These are phyloP conservation scores for Denticeps clupeoides DNA, from an alignment of 2,797 vertebrate genomes.

Conservation along the genomic window DNA sequence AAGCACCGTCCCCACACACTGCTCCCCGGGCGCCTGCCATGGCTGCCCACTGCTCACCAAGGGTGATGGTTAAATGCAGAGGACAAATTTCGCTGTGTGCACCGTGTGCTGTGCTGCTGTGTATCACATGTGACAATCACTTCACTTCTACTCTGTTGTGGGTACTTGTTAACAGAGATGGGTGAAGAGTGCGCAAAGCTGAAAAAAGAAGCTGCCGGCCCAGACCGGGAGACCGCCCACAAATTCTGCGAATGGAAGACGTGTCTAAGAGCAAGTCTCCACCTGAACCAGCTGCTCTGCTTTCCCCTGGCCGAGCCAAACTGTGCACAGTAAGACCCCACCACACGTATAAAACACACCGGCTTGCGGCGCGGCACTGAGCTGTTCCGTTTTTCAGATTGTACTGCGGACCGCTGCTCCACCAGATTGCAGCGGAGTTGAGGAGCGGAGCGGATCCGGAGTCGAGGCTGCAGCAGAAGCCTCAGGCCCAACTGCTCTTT, in stretches of 20 bases:
- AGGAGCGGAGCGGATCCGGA: slow-evolving; percentile 30
- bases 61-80: no score
- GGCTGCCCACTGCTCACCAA: no score
- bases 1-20: no score
- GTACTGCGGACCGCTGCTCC: slow-evolving; percentile 62
- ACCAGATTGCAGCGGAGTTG: slow-evolving; percentile 49
- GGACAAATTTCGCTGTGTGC: no score
- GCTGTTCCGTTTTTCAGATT: slow-evolving; percentile 45
- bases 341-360: neutral
- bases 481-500: slow-evolving; percentile 43
- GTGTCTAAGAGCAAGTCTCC: slow-evolving; percentile 60
- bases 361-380: neutral
- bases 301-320: slow-evolving; percentile 62
- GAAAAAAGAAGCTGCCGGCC: neutral
- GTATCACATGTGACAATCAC: no score
- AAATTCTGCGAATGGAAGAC: slow-evolving; percentile 75
- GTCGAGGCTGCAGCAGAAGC: slow-evolving; percentile 35
- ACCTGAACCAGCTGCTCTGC: slow-evolving; percentile 71
- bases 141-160: no score
- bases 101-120: no score
- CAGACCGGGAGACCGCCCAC: slow-evolving; percentile 54
- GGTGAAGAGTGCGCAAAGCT: no score
- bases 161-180: no score
- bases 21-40: no score
- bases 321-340: slow-evolving; percentile 52